Evolutionary conservation across 2,113 vertebrate genomes (phyloP).

Genomic region (Rhabdornis inornatus): DNA sequence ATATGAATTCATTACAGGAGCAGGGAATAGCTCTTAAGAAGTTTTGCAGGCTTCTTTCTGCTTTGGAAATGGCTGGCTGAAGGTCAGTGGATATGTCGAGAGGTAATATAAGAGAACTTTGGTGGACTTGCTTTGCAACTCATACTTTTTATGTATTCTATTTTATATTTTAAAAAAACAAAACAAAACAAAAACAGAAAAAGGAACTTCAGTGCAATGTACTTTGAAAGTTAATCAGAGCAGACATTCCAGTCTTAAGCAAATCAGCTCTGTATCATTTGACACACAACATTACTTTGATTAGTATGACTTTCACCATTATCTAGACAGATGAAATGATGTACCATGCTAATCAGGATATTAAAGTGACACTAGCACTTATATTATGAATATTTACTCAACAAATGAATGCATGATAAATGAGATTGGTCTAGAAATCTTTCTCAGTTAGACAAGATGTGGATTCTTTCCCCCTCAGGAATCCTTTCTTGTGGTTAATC

Average conservation of each 20-base stretch:
- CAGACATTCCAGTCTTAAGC: slow-evolving; percentile 45
- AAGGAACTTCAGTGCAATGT: background rate
- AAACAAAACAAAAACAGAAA: background rate
- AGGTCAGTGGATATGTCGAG: background rate
- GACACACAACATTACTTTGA: slow-evolving; percentile 54
- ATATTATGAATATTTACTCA: slow-evolving; percentile 63
- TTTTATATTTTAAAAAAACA: background rate
- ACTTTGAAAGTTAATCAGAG: slow-evolving; percentile 35
- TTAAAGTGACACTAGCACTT: slow-evolving; percentile 47
- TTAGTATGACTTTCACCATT: slow-evolving; percentile 55
- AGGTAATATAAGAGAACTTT: background rate
- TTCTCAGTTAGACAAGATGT: background rate
- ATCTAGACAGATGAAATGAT: slow-evolving; percentile 31
- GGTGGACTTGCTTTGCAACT: background rate
- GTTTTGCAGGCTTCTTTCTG: background rate
- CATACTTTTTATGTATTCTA: background rate
- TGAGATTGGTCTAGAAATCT: background rate
- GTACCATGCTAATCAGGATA: slow-evolving; percentile 41
- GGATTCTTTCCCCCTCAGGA: background rate
- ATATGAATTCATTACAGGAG: background rate
- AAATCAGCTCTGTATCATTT: slow-evolving; percentile 56
- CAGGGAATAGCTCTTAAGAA: background rate
- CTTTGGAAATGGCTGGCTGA: background rate
- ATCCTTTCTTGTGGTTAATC: background rate
- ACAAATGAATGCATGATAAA: slow-evolving; percentile 38